Conservation (phyloP, 2,797 vertebrate species). For the Staurois parvus region DNA sequence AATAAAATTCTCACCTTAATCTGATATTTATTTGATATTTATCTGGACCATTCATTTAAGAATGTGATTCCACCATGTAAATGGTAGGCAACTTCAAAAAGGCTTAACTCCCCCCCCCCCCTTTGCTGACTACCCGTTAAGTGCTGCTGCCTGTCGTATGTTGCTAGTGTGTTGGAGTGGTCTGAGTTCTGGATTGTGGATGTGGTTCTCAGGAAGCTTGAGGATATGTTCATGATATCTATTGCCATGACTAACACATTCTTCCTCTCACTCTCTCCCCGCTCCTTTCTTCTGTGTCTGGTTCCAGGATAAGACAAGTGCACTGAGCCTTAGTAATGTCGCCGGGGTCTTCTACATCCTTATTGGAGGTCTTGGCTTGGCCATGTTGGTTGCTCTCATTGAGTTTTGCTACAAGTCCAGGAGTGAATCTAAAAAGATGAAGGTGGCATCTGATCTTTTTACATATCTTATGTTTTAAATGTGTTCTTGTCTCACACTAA, state of each 20-base stretch:
- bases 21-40: neutral
- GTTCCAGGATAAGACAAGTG: conserved; percentile 95
- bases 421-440: conserved; percentile 98
- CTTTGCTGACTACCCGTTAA: neutral
- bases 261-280: conserved; percentile 66
- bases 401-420: conserved; percentile 99
- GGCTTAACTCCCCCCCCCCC: conserved; percentile 29
- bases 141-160: conserved; percentile 26
- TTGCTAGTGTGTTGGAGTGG: conserved; percentile 16
- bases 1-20: neutral
- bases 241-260: conserved; percentile 69
- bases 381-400: conserved; percentile 99
- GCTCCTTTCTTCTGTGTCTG: conserved; percentile 65
- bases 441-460: conserved; percentile 88
- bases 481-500: conserved; percentile 27
- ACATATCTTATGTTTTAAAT: conserved; percentile 74
- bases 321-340: conserved; percentile 97
- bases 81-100: conserved; percentile 38
- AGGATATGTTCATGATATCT: neutral
- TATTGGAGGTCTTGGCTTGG: conserved; percentile 96
- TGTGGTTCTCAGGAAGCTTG: neutral
- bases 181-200: conserved; percentile 4
- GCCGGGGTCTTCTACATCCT: conserved; percentile 99
- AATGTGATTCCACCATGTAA: neutral
- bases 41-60: neutral